These are phyloP conservation scores for Penaeus indicus DNA, from an alignment of 1,140 invertebrate species.

Conservation along the genomic window DNA sequence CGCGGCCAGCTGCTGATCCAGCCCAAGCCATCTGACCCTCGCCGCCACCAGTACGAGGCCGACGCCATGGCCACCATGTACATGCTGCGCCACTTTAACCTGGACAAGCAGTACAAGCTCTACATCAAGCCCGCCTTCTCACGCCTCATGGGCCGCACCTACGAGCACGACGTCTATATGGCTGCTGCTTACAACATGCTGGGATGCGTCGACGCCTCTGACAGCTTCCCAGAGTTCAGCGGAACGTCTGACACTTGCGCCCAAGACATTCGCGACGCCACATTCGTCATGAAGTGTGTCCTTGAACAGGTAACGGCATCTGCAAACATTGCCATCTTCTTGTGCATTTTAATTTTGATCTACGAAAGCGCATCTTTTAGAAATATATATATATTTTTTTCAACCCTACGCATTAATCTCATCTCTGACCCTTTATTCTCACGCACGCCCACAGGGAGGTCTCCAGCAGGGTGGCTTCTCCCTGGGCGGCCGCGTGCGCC, in stretches of 20 bases:
- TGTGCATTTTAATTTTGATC: no score
- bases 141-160: conserved; percentile 39
- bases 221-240: conserved; percentile 45
- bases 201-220: conserved; percentile 45
- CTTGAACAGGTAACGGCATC: conserved; percentile 35
- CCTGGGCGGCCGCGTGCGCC: conserved; percentile 40
- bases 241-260: conserved; percentile 27
- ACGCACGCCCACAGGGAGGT: conserved; percentile 26
- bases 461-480: conserved; percentile 34
- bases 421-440: no score
- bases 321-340: not conserved
- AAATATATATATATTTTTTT: no score
- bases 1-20: conserved; percentile 53
- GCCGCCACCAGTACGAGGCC: conserved; percentile 45
- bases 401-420: no score
- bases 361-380: no score
- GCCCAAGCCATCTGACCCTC: conserved; percentile 45
- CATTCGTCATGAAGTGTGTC: conserved; percentile 56
- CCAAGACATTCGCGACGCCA: conserved; percentile 32
- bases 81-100: conserved; percentile 41
- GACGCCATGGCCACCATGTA: conserved; percentile 33
- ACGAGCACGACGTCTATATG: conserved; percentile 48
- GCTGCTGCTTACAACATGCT: conserved; percentile 48
- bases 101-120: conserved; percentile 49
- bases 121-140: conserved; percentile 53